Evolutionary conservation across 2,113 vertebrate species (phyloP), one percentile per base, ranked within the genome.

Genomic region (Ancistrus triradiatus): DNA sequence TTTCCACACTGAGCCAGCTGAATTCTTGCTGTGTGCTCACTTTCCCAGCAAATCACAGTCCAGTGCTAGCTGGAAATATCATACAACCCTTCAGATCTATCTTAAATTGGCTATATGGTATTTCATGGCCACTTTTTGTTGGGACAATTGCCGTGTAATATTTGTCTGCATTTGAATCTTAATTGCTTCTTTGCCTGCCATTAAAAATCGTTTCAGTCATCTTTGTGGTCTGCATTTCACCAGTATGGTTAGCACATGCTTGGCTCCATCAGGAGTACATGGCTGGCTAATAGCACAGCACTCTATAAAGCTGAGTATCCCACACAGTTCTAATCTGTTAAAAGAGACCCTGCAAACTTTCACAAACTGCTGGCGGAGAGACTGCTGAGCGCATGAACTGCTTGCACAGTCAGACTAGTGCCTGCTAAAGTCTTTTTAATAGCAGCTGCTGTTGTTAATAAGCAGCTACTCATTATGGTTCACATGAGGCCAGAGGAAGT

Each of bases 401-500:
- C 14, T 37, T 18, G 42, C 50, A 47, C 50, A 47, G 63, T 47
- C 22, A 10, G 51, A 19, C 33, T n/a, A n/a, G n/a, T 48, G 52
- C 22, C 63, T 57, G 63, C 53, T 66, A 66, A 66, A 66, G n/a
- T n/a, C n/a, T 28, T 19, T 49, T 58, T 66, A 57, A 50, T 58
- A 58, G 55, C 25, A 15, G 46, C 44, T 58, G 64, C 53, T 40
- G 53, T 31, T 49, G 22, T 55, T 56, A 65, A 65, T 58, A 58
- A 58, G 44, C 35, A 48, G 48, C 35, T n/a, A 19, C 48, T 58
- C 27, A 65, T 51, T 50, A 62, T 52, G 37, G 56, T 42, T 61
- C 28, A 52, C 43, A 37, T 15, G 48, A 60, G 35, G 53, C 59
- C 53, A n/a, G 48, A n/a, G 59, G 47, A 70, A 40, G 62, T 55